Conservation (phyloP, 2,888 invertebrate species). For the Pyrocoelia pectoralis region DNA sequence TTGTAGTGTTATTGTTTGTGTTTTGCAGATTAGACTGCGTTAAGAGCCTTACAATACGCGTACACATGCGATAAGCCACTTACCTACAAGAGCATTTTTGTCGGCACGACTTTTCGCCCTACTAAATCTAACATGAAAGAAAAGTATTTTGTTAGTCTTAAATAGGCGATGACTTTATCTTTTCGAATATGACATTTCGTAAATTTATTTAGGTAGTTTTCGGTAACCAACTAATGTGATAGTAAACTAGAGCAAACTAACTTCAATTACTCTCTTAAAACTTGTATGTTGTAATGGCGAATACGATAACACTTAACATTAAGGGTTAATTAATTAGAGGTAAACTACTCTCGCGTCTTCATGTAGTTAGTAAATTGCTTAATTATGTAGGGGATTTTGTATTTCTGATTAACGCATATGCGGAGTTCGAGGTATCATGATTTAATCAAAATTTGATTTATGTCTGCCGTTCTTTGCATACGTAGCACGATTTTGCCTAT, state of each 20-base stretch:
- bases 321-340: neutral
- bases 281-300: neutral
- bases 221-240: neutral
- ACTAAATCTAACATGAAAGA: constrained; percentile 13
- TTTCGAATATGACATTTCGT: neutral
- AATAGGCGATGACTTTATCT: neutral
- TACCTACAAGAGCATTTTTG: constrained; percentile 13
- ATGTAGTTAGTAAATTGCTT: neutral
- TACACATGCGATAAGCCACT: constrained; percentile 26
- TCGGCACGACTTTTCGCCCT: constrained; percentile 26
- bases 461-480: too few relatives aligned
- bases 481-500: too few relatives aligned
- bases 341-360: neutral
- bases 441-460: too few relatives aligned
- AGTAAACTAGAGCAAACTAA: neutral
- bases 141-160: neutral
- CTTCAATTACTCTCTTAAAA: neutral
- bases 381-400: neutral
- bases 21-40: constrained; percentile 52
- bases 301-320: neutral
- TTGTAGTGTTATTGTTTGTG: constrained; percentile 57
- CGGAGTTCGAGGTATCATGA: too few relatives aligned
- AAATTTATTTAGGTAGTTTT: neutral
- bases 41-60: constrained; percentile 31
- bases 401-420: neutral